Evolutionary conservation across 2,888 invertebrate species (phyloP).

Genomic region (Orthonevra nobilis): DNA sequence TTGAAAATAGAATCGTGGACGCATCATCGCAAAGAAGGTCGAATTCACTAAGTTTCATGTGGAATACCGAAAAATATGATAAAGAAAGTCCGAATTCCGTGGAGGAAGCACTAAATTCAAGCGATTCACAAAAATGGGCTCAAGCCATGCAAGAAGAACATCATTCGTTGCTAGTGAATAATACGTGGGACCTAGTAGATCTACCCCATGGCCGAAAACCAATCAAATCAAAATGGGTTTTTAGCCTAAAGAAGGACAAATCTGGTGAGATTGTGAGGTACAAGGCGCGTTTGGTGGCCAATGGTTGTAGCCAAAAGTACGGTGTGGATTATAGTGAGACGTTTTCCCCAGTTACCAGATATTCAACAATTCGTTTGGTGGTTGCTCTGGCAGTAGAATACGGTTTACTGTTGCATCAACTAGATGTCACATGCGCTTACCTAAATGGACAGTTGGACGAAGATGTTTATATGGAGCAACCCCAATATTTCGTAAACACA

Average conservation of each 20-base stretch:
- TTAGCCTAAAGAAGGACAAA: slow-evolving; percentile 23
- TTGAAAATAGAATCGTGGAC: background rate
- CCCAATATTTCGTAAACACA: background rate
- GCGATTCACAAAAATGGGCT: background rate
- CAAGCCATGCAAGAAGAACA: background rate
- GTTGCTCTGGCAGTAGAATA: no score
- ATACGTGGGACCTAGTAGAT: background rate
- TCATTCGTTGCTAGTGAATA: slow-evolving; percentile 1
- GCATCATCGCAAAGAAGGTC: background rate
- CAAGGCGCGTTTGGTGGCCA: slow-evolving; percentile 73
- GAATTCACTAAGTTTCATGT: background rate
- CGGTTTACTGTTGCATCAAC: background rate
- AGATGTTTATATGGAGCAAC: background rate
- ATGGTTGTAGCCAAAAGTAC: slow-evolving; percentile 16
- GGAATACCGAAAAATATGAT: background rate
- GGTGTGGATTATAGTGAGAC: slow-evolving; percentile 3
- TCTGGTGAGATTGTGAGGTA: slow-evolving; percentile 63
- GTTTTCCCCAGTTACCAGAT: background rate
- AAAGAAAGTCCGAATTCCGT: background rate
- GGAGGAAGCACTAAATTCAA: background rate
- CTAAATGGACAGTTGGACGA: no score
- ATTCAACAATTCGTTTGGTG: background rate
- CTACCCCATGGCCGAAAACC: background rate
- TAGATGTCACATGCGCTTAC: background rate
- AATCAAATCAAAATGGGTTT: background rate